Percentiles rank a stretch among this genome's conserved stretches.
Conservation (phyloP, 2,888 invertebrate genomes). For the Drosophila gaucha region DNA sequence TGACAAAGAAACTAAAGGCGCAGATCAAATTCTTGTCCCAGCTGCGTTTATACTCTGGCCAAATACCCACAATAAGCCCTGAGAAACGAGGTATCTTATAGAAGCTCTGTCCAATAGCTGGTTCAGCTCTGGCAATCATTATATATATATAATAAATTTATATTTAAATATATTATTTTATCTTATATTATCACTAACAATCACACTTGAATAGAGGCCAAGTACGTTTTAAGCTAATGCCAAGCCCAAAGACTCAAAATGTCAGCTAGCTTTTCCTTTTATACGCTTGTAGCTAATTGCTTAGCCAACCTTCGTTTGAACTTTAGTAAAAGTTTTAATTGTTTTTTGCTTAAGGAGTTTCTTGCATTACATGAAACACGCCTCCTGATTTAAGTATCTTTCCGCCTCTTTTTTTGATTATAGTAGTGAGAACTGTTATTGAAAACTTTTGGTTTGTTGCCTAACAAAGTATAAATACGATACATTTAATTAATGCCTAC, state of each 20-base stretch:
- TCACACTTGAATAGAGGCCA: slow-evolving; percentile 1
- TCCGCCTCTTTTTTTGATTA: slow-evolving; percentile 30
- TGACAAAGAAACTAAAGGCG: slow-evolving; percentile 60
- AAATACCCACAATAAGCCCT: slow-evolving; percentile 77
- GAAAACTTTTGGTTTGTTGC: slow-evolving; percentile 23
- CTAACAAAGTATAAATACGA: slow-evolving; percentile 32
- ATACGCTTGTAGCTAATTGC: slow-evolving; percentile 45
- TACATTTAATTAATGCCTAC: slow-evolving; percentile 54
- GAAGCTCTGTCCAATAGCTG: slow-evolving; percentile 68
- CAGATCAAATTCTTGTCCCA: slow-evolving; percentile 59
- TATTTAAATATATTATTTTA: too few relatives aligned
- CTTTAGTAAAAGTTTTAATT: slow-evolving; percentile 26
- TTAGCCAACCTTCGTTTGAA: slow-evolving; percentile 15
- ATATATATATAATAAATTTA: background rate
- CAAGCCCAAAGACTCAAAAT: slow-evolving; percentile 15
- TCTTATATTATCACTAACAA: background rate
- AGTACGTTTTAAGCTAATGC: slow-evolving; percentile 36
- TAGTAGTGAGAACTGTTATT: slow-evolving; percentile 32
- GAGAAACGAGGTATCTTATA: slow-evolving; percentile 74
- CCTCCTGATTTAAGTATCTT: slow-evolving; percentile 1
- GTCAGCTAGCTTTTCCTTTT: slow-evolving; percentile 35
- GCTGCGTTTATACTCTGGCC: slow-evolving; percentile 69
- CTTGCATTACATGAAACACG: background rate
- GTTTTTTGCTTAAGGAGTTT: too few relatives aligned
- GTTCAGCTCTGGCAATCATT: slow-evolving; percentile 33